Conservation (phyloP, 2,113 vertebrate species). For the Aptenodytes patagonicus region DNA sequence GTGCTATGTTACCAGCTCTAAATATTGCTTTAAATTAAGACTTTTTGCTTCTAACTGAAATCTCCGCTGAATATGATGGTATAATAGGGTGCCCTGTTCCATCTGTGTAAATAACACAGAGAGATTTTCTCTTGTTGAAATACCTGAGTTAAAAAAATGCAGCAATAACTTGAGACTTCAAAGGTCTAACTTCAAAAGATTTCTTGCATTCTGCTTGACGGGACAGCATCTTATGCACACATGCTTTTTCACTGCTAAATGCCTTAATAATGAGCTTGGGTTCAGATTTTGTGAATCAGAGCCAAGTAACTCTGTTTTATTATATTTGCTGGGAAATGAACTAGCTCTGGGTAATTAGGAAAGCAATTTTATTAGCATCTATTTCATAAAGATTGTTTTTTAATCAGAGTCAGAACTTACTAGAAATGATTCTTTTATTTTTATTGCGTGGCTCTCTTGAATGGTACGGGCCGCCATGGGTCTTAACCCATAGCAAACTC, state of each 20-base stretch:
- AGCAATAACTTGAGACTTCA: slow-evolving; percentile 82
- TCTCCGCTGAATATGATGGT: slow-evolving; percentile 50
- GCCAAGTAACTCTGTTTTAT: slow-evolving; percentile 85
- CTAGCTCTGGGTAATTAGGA: slow-evolving; percentile 85
- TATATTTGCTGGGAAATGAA: slow-evolving; percentile 87
- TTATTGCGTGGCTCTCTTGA: slow-evolving; percentile 66
- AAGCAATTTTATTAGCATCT: slow-evolving; percentile 86
- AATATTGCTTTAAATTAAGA: slow-evolving; percentile 77
- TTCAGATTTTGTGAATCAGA: slow-evolving; percentile 84
- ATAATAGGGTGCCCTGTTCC: slow-evolving; percentile 61
- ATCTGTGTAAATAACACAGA: slow-evolving; percentile 71
- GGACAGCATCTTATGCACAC: slow-evolving; percentile 80
- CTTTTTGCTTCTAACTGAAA: slow-evolving; percentile 67
- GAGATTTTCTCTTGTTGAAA: slow-evolving; percentile 70
- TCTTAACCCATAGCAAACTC: slow-evolving; percentile 61
- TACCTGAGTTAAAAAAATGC: slow-evolving; percentile 68
- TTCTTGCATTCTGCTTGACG: slow-evolving; percentile 80
- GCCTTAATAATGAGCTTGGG: slow-evolving; percentile 84
- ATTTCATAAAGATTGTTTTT: slow-evolving; percentile 87
- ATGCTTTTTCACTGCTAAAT: slow-evolving; percentile 80
- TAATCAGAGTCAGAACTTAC: slow-evolving; percentile 86
- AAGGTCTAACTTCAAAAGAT: slow-evolving; percentile 83
- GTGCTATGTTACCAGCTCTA: slow-evolving; percentile 52
- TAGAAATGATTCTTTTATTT: slow-evolving; percentile 77
- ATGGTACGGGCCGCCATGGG: slow-evolving; percentile 40